These are phyloP conservation scores for Leguminivora glycinivorella DNA, from an alignment of 1,140 invertebrate genomes.

Conservation along the genomic window DNA sequence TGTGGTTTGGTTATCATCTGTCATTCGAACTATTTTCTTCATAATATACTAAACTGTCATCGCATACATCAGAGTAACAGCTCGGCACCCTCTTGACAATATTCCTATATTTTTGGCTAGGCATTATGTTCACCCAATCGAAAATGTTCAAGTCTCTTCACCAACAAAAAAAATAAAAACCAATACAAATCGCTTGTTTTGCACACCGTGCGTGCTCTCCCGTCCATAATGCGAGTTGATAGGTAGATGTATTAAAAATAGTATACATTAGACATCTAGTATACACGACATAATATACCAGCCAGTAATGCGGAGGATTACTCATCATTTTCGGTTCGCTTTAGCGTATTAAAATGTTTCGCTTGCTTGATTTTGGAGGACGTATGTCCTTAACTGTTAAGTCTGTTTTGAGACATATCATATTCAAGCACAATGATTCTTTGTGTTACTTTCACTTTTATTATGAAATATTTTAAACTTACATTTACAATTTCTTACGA, in stretches of 20 bases:
- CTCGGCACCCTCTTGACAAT: too few species aligned
- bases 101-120: too few species aligned
- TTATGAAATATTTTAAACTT: too few species aligned
- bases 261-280: constrained; percentile 73
- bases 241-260: constrained; percentile 79
- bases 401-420: too few species aligned
- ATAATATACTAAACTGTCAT: too few species aligned
- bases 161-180: not conserved
- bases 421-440: too few species aligned
- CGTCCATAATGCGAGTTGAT: constrained; percentile 78
- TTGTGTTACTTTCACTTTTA: too few species aligned
- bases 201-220: constrained; percentile 60
- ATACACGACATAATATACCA: constrained; percentile 63
- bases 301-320: constrained; percentile 23
- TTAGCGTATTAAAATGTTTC: constrained; percentile 7
- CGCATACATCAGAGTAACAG: too few species aligned
- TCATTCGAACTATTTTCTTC: too few species aligned
- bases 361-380: not conserved
- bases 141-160: not conserved
- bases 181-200: constrained; percentile 38
- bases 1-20: too few species aligned
- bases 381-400: not conserved
- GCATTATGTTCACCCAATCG: too few species aligned
- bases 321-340: constrained; percentile 23
- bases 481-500: too few species aligned